Base-by-base conservation (phyloP, 2,888 invertebrate genomes). In the Heliconius charithonia region DNA sequence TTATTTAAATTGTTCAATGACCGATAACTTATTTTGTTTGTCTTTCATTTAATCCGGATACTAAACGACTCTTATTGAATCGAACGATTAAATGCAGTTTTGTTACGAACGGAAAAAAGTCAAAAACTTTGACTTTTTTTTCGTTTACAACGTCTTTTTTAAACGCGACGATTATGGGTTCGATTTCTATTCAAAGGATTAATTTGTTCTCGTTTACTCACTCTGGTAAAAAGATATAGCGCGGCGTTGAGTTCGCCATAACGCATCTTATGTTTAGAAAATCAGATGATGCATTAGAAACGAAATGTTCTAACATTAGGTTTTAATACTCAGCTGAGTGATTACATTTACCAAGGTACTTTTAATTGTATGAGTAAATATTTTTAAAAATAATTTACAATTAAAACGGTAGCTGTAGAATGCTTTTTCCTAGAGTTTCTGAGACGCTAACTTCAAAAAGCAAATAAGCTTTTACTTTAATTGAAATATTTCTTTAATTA, bases 21-120 rank as follows among this genome's bases (percentile, higher is more conserved):
- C 27, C 73, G 88, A 89, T 89, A 89, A 89, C 86, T 88, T 82
- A 82, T 75, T 84, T 66, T 87, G 85, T 89, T 89, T 88, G 88
- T 88, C 86, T 89, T 86, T 86, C 85, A 87, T 88, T 88, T 87
- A 88, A 86, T 87, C 85, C 86, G 84, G 86, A 86, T 85, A 85
- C 85, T 83, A 84, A 86, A 83, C 82, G 83, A 81, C 82, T 82
- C 82, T 85, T 84, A 86, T 86, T 86, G 84, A 84, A 86, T 83
- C 79, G 27, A 83, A 85, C 77, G 59, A 51, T 76, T 78, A 77
- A 74, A 81, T 73, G 78, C 70, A 32, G 70, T 78, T 71, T 62
- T 75, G 78, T 73, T 73, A 79, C 41, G n/a, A n/a, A n/a, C n/a
- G n/a, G n/a, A n/a, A n/a, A n/a, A n/a, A n/a, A n/a, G n/a, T n/a